Percentiles rank a stretch among this genome's conserved stretches.
phyloP scores from a whole-genome alignment of 2,888 invertebrate genomes.

The Prionchulus punctatus region DNA sequence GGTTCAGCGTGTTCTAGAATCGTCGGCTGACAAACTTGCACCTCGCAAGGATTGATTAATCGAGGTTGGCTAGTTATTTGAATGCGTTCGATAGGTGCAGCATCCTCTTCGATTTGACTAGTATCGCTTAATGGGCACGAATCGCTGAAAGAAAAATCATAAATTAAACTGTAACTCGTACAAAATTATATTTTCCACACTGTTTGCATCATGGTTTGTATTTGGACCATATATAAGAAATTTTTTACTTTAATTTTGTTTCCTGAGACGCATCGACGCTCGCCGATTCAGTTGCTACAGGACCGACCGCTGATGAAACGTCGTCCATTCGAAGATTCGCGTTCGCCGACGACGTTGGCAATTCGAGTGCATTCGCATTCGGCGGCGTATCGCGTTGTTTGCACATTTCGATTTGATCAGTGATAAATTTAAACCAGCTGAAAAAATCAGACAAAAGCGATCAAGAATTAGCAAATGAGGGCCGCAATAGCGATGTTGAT shows the following conservation, averaged over 20 bases:
- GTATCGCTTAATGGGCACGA: too few species aligned
- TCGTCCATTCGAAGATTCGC: not conserved
- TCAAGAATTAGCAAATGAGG: too few species aligned
- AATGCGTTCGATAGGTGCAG: not conserved
- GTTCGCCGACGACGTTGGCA: not conserved
- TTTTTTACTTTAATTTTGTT: too few species aligned
- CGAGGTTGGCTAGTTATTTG: conserved; percentile 21
- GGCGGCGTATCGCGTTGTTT: conserved; percentile 12
- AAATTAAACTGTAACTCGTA: too few species aligned
- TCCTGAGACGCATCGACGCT: not conserved
- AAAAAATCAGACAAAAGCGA: too few species aligned
- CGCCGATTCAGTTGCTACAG: not conserved
- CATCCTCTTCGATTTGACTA: too few species aligned
- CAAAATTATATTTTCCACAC: too few species aligned
- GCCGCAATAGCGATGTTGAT: too few species aligned
- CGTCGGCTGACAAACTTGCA: conserved; percentile 11
- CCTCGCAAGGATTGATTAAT: conserved; percentile 10
- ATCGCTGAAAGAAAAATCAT: too few species aligned
- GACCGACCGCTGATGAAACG: not conserved
- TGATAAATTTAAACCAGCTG: conserved; percentile 24
- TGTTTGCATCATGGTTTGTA: too few species aligned
- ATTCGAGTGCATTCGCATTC: not conserved
- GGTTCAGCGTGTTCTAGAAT: conserved; percentile 33
- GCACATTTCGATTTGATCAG: conserved; percentile 20
- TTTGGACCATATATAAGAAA: too few species aligned